Evolutionary conservation across 2,797 vertebrate species (phyloP), one percentile per base, ranked within the genome.

Genomic region (Neosilurus hyrtlii): DNA sequence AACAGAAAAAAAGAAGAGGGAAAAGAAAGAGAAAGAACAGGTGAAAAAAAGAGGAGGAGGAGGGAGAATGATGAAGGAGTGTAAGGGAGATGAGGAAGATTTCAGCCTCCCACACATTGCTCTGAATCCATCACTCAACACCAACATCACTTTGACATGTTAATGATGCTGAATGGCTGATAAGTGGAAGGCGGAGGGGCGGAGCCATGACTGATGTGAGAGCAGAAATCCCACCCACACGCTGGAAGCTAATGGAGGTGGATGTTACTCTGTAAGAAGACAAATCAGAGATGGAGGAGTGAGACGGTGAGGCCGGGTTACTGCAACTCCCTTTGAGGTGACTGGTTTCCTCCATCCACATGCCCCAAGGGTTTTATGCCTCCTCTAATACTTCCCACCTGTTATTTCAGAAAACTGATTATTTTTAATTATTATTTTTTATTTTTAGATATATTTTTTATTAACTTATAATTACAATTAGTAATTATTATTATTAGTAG

Each of bases 101-200:
- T 43, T 61, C 20, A 0, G 71, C 51, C 80, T 80, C 82, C 81
- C 63, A 63, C 81, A n/a, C 61, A 59, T 37, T 30, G 62, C 74
- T 54, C 26, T 30, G 79, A n/a, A 76, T 52, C 26, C 67, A 59
- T 71, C 22, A 37, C 67, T 74, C 65, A 16, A 82, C 72, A 72
- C 22, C 24, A 83, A 30, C 20, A 35, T 61, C 71, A 74, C 9
- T 49, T 70, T 26, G 74, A 56, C 37, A 37, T 66, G 30, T 65
- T 20, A 30, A 73, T 22, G 24, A 68, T 57, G 5, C 56, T 49
- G 1, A 73, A 68, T 62, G 56, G 9, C 73, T 62, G 74, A 35
- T 71, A 11, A 72, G 72, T 76, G 54, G 15, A 22, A 66, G 65
- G 75, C 56, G 52, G 56, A 62, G 56, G 73, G 82, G 76, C 49